Evolutionary conservation across 2,888 invertebrate species (phyloP).

Genomic region (Romanomermis culicivorax): DNA sequence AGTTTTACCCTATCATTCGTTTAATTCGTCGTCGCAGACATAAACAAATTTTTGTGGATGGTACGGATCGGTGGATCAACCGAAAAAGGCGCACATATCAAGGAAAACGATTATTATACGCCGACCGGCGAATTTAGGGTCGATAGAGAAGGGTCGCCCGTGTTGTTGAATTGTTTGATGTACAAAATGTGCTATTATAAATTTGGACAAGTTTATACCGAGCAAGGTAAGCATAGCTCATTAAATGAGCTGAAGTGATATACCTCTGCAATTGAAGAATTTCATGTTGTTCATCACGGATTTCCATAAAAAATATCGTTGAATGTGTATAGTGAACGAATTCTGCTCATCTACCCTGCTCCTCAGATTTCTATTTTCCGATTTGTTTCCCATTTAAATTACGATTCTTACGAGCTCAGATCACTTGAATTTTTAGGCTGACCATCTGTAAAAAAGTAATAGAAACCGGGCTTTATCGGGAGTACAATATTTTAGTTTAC

Average conservation of each 20-base stretch:
- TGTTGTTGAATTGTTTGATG: constrained; percentile 87
- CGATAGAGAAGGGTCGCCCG: constrained; percentile 73
- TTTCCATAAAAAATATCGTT: no score
- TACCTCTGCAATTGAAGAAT: no score
- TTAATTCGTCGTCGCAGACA: constrained; percentile 41
- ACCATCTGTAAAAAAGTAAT: no score
- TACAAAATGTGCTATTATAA: constrained; percentile 99
- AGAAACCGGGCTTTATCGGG: no score
- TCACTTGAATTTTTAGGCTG: no score
- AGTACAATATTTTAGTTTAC: no score
- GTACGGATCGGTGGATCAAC: constrained; percentile 88
- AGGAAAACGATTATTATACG: constrained; percentile 74
- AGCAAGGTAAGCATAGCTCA: constrained; percentile 11
- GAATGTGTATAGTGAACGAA: background rate
- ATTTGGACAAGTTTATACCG: constrained; percentile 66
- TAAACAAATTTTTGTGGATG: constrained; percentile 99
- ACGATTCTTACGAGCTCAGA: no score
- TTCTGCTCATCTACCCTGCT: background rate
- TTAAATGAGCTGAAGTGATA: no score
- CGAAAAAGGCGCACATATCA: constrained; percentile 75
- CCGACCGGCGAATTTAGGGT: constrained; percentile 82
- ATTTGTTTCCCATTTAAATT: no score
- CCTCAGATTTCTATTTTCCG: background rate
- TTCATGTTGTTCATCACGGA: no score
- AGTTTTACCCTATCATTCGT: no score